These are phyloP conservation scores for Alloplasta piceator DNA, from an alignment of 2,888 invertebrate species.

Conservation along the genomic window DNA sequence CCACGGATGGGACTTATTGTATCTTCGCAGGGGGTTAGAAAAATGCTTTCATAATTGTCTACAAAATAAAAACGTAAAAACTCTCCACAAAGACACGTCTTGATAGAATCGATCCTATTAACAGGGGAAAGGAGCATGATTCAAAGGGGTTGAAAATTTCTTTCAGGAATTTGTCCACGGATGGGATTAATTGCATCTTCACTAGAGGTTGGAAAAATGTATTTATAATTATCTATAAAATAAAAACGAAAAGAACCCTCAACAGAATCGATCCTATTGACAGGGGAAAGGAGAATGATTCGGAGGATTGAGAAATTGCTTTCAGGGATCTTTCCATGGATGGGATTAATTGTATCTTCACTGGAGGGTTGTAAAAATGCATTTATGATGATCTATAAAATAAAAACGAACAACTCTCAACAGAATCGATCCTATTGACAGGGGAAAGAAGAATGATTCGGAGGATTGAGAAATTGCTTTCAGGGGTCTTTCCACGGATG, in stretches of 20 bases:
- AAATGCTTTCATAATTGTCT: background rate
- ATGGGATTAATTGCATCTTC: background rate
- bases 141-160: background rate
- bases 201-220: background rate
- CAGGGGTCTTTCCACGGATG: background rate
- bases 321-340: background rate
- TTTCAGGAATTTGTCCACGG: background rate
- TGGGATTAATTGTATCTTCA: too few species aligned
- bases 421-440: background rate
- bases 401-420: too few species aligned
- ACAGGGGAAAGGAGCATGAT: background rate
- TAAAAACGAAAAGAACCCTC: too few species aligned
- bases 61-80: too few species aligned
- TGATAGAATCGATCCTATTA: background rate
- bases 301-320: background rate
- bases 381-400: too few species aligned
- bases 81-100: background rate
- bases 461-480: background rate
- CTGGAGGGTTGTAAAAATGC: too few species aligned
- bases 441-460: background rate
- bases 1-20: background rate
- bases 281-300: background rate
- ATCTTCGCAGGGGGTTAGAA: background rate
- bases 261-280: background rate
- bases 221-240: too few species aligned